Percentiles rank a stretch among this genome's conserved stretches.
These are phyloP conservation scores for Dione vanillae DNA, from an alignment of 2,888 invertebrate species.

Conservation along the genomic window DNA sequence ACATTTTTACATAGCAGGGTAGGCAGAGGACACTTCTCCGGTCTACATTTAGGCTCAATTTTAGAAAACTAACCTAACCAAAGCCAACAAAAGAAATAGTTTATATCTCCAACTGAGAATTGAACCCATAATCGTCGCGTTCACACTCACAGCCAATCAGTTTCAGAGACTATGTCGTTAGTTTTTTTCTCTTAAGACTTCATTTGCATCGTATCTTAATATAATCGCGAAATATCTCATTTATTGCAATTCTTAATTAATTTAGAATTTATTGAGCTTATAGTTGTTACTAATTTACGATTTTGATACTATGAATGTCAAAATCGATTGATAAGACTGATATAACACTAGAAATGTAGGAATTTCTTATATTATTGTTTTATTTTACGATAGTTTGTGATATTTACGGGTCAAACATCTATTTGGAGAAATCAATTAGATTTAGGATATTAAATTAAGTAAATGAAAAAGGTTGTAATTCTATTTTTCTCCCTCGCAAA, in stretches of 20 bases:
- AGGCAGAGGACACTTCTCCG: too few relatives aligned
- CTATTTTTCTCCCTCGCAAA: too few relatives aligned
- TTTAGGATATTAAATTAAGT: too few relatives aligned
- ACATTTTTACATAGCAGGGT: too few relatives aligned
- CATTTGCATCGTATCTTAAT: constrained; percentile 3
- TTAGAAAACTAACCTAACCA: too few relatives aligned
- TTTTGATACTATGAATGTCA: neutral
- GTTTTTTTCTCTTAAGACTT: neutral
- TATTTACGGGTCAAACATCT: too few relatives aligned
- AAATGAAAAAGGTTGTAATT: too few relatives aligned
- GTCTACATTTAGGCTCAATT: too few relatives aligned
- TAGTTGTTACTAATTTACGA: neutral
- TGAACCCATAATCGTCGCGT: neutral
- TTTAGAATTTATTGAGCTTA: constrained; percentile 8
- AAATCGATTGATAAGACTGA: neutral
- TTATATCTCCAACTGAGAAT: neutral
- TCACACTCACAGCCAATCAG: neutral
- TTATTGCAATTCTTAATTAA: constrained; percentile 14
- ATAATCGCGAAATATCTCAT: constrained; percentile 11
- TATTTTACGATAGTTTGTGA: neutral
- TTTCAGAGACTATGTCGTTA: too few relatives aligned
- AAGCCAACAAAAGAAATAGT: neutral
- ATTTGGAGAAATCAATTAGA: too few relatives aligned
- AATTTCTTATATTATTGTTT: neutral
- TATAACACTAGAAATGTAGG: neutral